A percentile compares a stretch with the other conserved stretches of the same genome.
Conservation (phyloP, 1,140 invertebrate species). For the Pseudoatta argentina region DNA sequence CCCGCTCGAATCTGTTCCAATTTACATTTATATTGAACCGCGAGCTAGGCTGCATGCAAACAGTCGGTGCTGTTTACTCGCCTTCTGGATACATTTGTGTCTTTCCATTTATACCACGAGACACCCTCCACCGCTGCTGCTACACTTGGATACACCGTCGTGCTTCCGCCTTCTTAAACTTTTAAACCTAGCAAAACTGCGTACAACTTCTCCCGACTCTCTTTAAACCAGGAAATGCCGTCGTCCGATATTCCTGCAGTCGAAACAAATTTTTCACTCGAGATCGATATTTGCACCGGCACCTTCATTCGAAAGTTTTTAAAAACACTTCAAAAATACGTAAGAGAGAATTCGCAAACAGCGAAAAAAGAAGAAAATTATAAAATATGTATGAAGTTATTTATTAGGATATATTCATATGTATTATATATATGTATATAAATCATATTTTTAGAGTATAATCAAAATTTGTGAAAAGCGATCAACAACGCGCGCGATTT, state of each 20-base stretch:
- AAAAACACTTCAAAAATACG: background rate
- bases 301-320: background rate
- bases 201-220: conserved; percentile 46
- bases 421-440: background rate
- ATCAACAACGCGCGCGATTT: background rate
- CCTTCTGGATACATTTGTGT: conserved; percentile 81
- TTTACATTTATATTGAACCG: conserved; percentile 86
- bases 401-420: conserved; percentile 2
- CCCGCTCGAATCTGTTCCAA: conserved; percentile 83
- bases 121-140: conserved; percentile 22
- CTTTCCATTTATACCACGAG: conserved; percentile 77
- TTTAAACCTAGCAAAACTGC: conserved; percentile 72
- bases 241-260: conserved; percentile 12
- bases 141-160: conserved; percentile 15
- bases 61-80: conserved; percentile 80
- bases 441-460: background rate
- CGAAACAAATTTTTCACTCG: conserved; percentile 10
- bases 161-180: conserved; percentile 72
- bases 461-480: background rate
- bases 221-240: conserved; percentile 36
- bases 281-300: conserved; percentile 9
- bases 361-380: background rate
- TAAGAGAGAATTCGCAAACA: background rate
- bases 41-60: conserved; percentile 79
- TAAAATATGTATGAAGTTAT: background rate